These are phyloP conservation scores for Xylota segnis DNA, from an alignment of 2,888 invertebrate genomes.

Conservation along the genomic window DNA sequence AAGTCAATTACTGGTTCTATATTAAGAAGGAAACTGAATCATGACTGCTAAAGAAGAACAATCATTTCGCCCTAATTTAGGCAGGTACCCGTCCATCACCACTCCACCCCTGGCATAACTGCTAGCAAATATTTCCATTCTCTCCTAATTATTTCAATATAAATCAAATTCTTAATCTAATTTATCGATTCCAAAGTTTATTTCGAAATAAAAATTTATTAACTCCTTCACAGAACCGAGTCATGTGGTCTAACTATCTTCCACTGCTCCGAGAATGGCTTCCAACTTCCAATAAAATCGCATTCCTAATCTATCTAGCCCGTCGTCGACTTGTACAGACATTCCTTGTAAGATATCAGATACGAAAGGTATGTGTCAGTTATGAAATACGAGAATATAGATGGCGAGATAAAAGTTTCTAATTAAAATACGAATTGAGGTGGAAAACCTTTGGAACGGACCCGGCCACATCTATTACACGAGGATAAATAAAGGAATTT, in stretches of 20 bases:
- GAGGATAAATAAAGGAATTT: neutral
- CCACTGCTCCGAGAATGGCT: neutral
- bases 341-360: slow-evolving; percentile 20
- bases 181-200: slow-evolving; percentile 36
- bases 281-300: slow-evolving; percentile 16
- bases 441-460: neutral
- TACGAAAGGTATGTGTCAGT: slow-evolving; percentile 3
- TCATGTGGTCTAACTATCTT: neutral
- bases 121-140: neutral
- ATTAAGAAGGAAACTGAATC: too few relatives aligned
- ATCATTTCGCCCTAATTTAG: neutral
- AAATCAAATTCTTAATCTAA: slow-evolving; percentile 14
- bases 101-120: neutral
- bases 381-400: neutral
- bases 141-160: slow-evolving; percentile 1
- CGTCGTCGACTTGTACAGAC: neutral
- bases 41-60: too few relatives aligned
- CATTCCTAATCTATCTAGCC: slow-evolving; percentile 11
- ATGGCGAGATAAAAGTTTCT: slow-evolving; percentile 23
- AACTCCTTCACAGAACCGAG: slow-evolving; percentile 16
- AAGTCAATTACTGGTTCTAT: too few relatives aligned
- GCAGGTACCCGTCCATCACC: neutral
- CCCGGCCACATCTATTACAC: slow-evolving; percentile 9
- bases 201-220: slow-evolving; percentile 25
- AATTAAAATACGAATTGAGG: slow-evolving; percentile 22